Evolutionary conservation across 2,113 vertebrate species (phyloP).

Genomic region (Colistium nudipinnis): DNA sequence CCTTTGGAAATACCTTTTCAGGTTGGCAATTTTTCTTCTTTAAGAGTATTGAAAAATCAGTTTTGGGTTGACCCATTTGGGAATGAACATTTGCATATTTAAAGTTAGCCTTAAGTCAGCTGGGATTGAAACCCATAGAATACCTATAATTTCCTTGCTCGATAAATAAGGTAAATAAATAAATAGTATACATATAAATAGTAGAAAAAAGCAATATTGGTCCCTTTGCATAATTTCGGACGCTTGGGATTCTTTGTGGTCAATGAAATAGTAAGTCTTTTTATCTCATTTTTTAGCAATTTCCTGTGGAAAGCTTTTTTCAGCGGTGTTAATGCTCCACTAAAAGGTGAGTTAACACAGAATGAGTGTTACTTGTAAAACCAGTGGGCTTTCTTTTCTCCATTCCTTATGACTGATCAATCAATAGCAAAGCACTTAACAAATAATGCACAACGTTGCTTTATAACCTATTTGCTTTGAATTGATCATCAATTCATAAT

Average conservation of each 20-base stretch:
- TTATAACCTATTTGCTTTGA: constrained; percentile 16
- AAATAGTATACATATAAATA: background rate
- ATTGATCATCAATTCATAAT: constrained; percentile 26
- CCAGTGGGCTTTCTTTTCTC: background rate
- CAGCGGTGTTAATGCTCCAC: background rate
- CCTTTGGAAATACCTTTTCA: too few species aligned
- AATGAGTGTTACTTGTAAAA: too few species aligned
- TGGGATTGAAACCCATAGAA: too few species aligned
- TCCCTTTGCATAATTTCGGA: constrained; percentile 9
- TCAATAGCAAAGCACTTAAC: constrained; percentile 26
- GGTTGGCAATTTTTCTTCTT: too few species aligned
- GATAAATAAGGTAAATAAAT: too few species aligned
- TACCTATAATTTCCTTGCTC: too few species aligned
- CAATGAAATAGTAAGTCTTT: background rate
- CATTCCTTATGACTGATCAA: constrained; percentile 21
- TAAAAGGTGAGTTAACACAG: background rate
- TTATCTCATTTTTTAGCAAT: background rate
- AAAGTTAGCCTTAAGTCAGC: too few species aligned
- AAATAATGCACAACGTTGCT: constrained; percentile 25
- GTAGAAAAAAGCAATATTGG: background rate
- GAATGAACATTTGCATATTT: too few species aligned
- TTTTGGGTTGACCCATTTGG: background rate
- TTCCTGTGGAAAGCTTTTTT: background rate
- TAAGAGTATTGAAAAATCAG: too few species aligned
- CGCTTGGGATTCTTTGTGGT: constrained; percentile 2